phyloP scores from a whole-genome alignment of 1,140 invertebrate genomes.

The Lordiphosa collinella region DNA sequence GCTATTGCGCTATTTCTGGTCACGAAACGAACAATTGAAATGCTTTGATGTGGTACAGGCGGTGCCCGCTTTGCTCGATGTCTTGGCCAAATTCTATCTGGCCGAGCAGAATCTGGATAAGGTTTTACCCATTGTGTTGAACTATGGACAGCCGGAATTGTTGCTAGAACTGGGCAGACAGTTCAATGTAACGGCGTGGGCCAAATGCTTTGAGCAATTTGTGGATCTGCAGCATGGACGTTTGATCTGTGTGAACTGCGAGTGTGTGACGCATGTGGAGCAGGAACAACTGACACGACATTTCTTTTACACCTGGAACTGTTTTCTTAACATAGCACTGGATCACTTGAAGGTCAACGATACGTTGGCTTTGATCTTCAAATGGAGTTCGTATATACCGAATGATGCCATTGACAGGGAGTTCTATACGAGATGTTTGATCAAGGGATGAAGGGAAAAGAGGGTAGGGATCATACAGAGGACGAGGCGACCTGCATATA shows the following conservation, averaged over 20 bases:
- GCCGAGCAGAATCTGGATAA: constrained; percentile 71
- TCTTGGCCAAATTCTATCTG: constrained; percentile 72
- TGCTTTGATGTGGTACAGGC: constrained; percentile 71
- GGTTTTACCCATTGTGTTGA: constrained; percentile 68
- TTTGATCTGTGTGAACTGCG: constrained; percentile 66
- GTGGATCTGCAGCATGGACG: constrained; percentile 68
- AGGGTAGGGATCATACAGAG: too few relatives aligned
- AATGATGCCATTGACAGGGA: constrained; percentile 78
- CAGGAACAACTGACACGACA: constrained; percentile 63
- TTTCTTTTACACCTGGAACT: constrained; percentile 78
- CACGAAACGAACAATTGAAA: constrained; percentile 72
- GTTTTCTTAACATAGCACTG: constrained; percentile 67
- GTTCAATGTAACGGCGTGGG: constrained; percentile 57
- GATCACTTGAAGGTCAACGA: constrained; percentile 63
- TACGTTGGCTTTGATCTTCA: constrained; percentile 66
- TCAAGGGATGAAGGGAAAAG: constrained; percentile 47
- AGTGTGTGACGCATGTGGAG: constrained; percentile 60
- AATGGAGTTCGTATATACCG: constrained; percentile 75
- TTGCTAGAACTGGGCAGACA: constrained; percentile 60
- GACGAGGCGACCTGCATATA: background rate
- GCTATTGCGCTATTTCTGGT: constrained; percentile 73
- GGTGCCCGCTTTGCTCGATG: constrained; percentile 67
- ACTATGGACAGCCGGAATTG: constrained; percentile 65
- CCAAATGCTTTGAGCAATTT: constrained; percentile 73
- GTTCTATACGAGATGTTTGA: constrained; percentile 69